Base-by-base conservation (phyloP, 1,140 invertebrate genomes). In the Diabrotica undecimpunctata region DNA sequence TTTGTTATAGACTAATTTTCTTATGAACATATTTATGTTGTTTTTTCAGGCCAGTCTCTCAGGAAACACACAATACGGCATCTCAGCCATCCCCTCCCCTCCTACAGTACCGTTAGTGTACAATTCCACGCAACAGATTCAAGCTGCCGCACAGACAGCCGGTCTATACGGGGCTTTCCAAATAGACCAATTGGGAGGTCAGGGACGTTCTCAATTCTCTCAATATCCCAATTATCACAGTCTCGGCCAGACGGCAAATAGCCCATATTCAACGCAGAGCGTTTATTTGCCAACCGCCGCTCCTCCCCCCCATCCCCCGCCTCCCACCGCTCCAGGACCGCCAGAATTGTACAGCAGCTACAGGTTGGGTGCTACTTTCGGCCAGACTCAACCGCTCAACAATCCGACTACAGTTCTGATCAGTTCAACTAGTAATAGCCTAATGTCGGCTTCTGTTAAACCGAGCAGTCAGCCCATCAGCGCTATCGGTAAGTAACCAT, bases 381-480 rank as follows among this genome's bases (percentile, higher is more conserved):
- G 88, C 13, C 88, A 92, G 77, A 89, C 88, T 68, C 91, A 93
- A 74, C 83, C 92, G 62, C 85, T 87, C 67, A 92, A 86, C 74
- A 93, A 91, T 81, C 92, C 92, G 35, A 95, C 89, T 72, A 93
- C 92, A 36, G 91, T 94, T 61, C 85, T 96, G 66, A 95, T 95
- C 64, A 93, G 92, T 57, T 94, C 92, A 36, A 90, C 89, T 7
- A 89, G 90, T 7, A 93, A 93, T 79, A 93, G 92, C 14, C 82
- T 95, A 54, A 95, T 95, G 92, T 94, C 93, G 0, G 90, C 92
- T 46, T 90, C 88, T 68, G 91, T 94, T 11, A 95, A 95, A 77
- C 91, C 91, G 13, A 90, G 90, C 9, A 85, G 87, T 59, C 91
- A 93, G 80, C 89, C 86, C 74, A 91, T 94, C 75, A 88, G 90